Evolutionary conservation across 1,140 invertebrate genomes (phyloP).

Genomic region (Macrotrachela quadricornifera): DNA sequence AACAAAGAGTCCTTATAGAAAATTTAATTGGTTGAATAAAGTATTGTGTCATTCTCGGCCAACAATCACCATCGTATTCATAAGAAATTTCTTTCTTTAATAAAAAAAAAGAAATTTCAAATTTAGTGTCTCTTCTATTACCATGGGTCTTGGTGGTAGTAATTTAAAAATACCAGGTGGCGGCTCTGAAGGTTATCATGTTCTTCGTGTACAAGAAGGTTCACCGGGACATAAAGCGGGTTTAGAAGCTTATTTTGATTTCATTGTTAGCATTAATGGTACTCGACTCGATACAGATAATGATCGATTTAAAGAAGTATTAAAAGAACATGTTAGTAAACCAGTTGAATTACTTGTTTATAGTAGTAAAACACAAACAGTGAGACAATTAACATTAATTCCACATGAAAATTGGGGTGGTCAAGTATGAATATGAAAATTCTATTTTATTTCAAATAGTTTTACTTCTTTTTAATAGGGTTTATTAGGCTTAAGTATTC

Average conservation of each 20-base stretch:
- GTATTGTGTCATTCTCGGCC: too few relatives aligned
- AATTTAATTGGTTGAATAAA: too few relatives aligned
- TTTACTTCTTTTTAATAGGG: slow-evolving; percentile 20
- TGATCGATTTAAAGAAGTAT: slow-evolving; percentile 78
- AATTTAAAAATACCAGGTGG: slow-evolving; percentile 5
- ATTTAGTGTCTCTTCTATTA: too few relatives aligned
- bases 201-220: slow-evolving; percentile 47
- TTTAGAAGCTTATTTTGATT: slow-evolving; percentile 96
- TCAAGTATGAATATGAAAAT: slow-evolving; percentile 37
- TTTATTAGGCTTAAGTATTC: slow-evolving; percentile 81
- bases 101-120: too few relatives aligned
- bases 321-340: slow-evolving; percentile 69
- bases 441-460: too few relatives aligned
- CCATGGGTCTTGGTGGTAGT: too few relatives aligned
- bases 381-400: slow-evolving; percentile 64
- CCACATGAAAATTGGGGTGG: slow-evolving; percentile 52
- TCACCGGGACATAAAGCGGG: slow-evolving; percentile 83
- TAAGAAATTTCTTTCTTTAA: too few relatives aligned
- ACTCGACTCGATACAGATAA: slow-evolving; percentile 90
- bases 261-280: slow-evolving; percentile 85
- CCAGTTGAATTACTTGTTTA: slow-evolving; percentile 74
- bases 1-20: too few relatives aligned
- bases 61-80: too few relatives aligned
- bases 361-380: slow-evolving; percentile 83
- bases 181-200: slow-evolving; percentile 8